A percentile compares a stretch with the other conserved stretches of the same genome.
Conservation (phyloP, 2,113 vertebrate species). For the Athene noctua region DNA sequence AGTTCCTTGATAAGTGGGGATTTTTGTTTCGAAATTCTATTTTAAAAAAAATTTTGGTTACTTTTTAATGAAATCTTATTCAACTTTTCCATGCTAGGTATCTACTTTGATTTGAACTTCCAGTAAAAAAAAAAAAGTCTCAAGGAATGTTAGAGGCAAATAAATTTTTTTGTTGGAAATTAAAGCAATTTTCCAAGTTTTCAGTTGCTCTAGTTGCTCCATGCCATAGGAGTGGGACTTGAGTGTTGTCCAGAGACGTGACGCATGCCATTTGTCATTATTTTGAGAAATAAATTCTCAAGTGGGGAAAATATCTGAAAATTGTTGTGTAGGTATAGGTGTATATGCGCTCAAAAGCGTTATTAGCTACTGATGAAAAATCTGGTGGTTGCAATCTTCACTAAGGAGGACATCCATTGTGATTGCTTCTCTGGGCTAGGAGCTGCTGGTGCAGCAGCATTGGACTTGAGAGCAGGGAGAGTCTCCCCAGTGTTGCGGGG, state of each 20-base stretch:
- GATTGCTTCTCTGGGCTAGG: neutral
- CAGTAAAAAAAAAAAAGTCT: neutral
- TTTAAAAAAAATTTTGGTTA: neutral
- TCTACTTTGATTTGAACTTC: neutral
- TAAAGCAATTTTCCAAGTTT: neutral
- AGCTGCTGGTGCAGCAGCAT: neutral
- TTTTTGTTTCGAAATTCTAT: neutral
- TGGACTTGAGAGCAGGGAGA: neutral
- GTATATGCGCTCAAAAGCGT: accelerated
- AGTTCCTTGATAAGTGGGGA: neutral
- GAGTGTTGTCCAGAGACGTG: neutral
- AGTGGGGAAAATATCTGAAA: neutral
- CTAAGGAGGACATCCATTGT: neutral
- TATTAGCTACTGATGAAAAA: neutral
- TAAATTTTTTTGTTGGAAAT: neutral
- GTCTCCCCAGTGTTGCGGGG: neutral
- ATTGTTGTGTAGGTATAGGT: neutral
- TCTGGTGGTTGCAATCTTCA: neutral
- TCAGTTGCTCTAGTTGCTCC: neutral
- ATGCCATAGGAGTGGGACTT: neutral
- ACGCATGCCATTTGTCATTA: accelerated
- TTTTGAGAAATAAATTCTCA: neutral
- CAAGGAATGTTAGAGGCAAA: neutral
- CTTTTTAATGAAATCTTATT: neutral
- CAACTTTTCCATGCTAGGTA: neutral